Evolutionary conservation across 2,888 invertebrate genomes (phyloP), one percentile per base, ranked within the genome.

Genomic region (Augiades crinisus): DNA sequence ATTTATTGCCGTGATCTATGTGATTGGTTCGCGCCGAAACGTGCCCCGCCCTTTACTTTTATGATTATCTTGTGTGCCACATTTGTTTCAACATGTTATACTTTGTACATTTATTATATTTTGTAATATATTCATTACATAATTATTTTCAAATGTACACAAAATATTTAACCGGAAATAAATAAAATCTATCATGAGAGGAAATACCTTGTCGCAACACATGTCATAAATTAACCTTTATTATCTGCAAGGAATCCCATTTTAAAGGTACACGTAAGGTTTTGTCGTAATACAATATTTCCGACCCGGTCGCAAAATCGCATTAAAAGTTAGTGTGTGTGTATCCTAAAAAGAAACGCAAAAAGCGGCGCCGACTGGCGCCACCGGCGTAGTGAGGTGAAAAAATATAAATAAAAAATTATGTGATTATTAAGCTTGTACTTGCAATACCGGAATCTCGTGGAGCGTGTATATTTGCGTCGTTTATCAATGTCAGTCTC

Each of bases 351-450:
- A 71, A 68, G 59, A 57, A 63, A 47, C 46, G 49, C 56, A 60
- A 62, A 52, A 64, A 65, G 65, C 59, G 53, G 65, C n/a, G 59
- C 57, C 64, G 60, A 45, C 59, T 73, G 84, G 86, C 85, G 86
- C 86, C 86, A 74, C 70, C 63, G 68, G 60, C 57, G 70, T 61
- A 58, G 72, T 67, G 34, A 41, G 17, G 41, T 67, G 70, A 66
- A 69, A 72, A 73, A 72, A 72, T 58, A 61, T 57, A 63, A 64
- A 68, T 71, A 69, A 70, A 70, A 68, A 67, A 63, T 75, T 68
- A 79, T 75, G 72, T 79, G 75, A 83, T 83, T 81, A 83, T 84
- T 81, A 81, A 79, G 77, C 69, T 65, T 63, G 51, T 38, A 50
- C 53, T 58, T 43, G 67, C 34, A 31, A 19, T 45, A 51, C 44